A percentile compares a stretch with the other conserved stretches of the same genome.
Conservation (phyloP, 2,113 vertebrate species). For the Spermophilus dauricus region DNA sequence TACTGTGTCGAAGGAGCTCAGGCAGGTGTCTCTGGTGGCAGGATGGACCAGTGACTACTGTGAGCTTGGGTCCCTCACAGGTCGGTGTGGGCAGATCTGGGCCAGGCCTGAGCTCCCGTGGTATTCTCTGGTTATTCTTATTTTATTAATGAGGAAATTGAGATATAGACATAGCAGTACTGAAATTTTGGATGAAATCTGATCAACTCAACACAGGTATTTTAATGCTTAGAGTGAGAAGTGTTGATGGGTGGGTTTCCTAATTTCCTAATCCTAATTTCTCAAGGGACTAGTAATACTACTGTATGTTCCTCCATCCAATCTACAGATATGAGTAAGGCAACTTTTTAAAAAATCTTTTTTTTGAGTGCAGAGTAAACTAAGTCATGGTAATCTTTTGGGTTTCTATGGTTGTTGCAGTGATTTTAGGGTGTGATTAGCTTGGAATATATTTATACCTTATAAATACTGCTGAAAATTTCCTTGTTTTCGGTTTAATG, state of each 20-base stretch:
- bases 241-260: not conserved
- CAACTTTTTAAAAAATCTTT: not conserved
- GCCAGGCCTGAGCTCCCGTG: no score
- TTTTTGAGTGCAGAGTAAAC: constrained; percentile 43
- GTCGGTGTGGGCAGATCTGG: no score
- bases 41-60: no score
- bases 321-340: not conserved
- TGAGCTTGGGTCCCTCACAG: no score
- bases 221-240: not conserved
- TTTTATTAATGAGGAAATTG: not conserved
- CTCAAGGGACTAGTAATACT: not conserved
- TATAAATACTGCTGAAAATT: not conserved
- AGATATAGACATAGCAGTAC: not conserved
- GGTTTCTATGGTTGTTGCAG: not conserved
- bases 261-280: constrained; percentile 3
- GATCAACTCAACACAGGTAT: not conserved
- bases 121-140: not conserved
- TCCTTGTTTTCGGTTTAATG: not conserved
- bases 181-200: not conserved
- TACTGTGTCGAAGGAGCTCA: no score
- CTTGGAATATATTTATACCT: not conserved
- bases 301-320: not conserved
- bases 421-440: constrained; percentile 23
- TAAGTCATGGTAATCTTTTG: constrained; percentile 29
- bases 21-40: no score